Percentiles rank a stretch among this genome's conserved stretches.
Conservation (phyloP, 2,113 vertebrate genomes). For the Stomatorhinus ivindoensis region DNA sequence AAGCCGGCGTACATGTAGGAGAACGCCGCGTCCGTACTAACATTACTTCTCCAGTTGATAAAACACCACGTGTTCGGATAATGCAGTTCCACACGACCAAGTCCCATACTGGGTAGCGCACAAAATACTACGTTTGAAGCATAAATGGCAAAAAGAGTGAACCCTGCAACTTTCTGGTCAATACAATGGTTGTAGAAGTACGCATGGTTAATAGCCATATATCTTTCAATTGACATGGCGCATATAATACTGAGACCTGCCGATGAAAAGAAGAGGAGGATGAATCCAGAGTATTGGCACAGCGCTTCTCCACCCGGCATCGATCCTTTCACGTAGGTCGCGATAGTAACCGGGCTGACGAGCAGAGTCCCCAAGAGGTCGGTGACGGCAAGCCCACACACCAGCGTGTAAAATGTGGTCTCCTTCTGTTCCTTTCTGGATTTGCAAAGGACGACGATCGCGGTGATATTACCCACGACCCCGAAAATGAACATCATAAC, state of each 20-base stretch:
- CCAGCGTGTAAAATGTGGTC: conserved; percentile 89
- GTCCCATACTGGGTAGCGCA: conserved; percentile 77
- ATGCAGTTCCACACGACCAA: conserved; percentile 69
- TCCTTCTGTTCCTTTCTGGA: conserved; percentile 90
- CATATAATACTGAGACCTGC: conserved; percentile 92
- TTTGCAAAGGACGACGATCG: conserved; percentile 87
- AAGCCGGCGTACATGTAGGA: conserved; percentile 88
- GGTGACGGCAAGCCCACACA: conserved; percentile 85
- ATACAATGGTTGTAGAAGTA: conserved; percentile 90
- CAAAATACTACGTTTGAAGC: conserved; percentile 76
- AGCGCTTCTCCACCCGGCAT: conserved; percentile 75
- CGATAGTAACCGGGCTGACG: conserved; percentile 87
- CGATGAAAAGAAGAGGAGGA: conserved; percentile 89
- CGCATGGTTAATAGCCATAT: conserved; percentile 93
- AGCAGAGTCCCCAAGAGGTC: conserved; percentile 91
- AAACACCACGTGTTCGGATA: conserved; percentile 83
- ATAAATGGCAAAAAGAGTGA: conserved; percentile 76
- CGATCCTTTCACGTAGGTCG: conserved; percentile 75
- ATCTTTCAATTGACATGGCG: conserved; percentile 92
- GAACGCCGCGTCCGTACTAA: conserved; percentile 65
- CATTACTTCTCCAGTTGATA: conserved; percentile 79
- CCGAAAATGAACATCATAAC: conserved; percentile 91
- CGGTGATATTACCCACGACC: conserved; percentile 85
- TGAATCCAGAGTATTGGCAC: conserved; percentile 92
- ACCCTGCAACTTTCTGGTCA: conserved; percentile 77